Evolutionary conservation across 92 coral and sea anemone genomes (phyloP), one percentile per base, ranked within the genome.

Genomic region (Hydrozoanthus gracilis): DNA sequence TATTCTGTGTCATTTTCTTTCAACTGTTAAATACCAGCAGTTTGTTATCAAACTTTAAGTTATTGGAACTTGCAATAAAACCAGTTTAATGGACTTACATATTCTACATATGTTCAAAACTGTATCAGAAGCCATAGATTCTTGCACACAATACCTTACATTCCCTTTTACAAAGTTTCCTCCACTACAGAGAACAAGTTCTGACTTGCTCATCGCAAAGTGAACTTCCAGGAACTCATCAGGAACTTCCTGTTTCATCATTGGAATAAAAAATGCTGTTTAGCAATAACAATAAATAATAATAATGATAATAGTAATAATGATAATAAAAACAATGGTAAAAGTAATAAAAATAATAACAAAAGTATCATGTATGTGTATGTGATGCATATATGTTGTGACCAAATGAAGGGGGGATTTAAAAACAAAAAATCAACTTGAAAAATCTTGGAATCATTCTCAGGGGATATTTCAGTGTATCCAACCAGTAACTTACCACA

Each of bases 141-240:
- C 5, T 50, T 3, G 16, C 44, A 52, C 52, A 7, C 4, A 7
- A 15, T 88, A 91, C 98, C 98, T 90, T 62, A 89, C 92, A 86
- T 88, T 88, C 39, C 92, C 90, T 9, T 78, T 74, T 46, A 27
- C 16, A 44, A 94, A 92, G 46, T 84, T 88, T 76, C 98, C 98
- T 69, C 98, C 98, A 75, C 76, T 89, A 45, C 92, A 51, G 44
- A 94, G 76, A 15, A 87, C 92, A 73, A 90, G 79, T 39, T 92
- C 92, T 12, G 93, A 86, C 45, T 86, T 79, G 5, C 35, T 3
- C 65, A 91, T 92, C 1, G 86, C 86, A 85, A 92, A 88, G 52
- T 83, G 83, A 3, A 83, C 86, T 68, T 82, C 89, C 1, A 58
- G 39, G 76, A 92, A 94, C 88, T 82, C 87, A 73, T 94, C 94